A percentile compares a stretch with the other conserved stretches of the same genome.
phyloP scores from a whole-genome alignment of 1,140 invertebrate species.

The Camponotus floridanus region DNA sequence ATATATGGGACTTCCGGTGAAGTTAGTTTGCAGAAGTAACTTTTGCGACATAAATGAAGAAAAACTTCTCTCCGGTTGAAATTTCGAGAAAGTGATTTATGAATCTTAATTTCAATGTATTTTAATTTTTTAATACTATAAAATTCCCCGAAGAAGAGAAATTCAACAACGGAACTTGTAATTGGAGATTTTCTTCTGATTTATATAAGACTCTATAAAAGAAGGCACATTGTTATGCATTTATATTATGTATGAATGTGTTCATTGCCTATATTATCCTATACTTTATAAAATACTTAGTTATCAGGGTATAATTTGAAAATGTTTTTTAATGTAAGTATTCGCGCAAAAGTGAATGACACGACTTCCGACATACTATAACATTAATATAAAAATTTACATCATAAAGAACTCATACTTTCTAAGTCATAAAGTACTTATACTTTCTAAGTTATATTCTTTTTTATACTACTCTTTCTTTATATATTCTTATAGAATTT shows the following conservation, averaged over 20 bases:
- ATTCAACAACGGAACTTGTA: slow-evolving; percentile 25
- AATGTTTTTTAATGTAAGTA: slow-evolving; percentile 12
- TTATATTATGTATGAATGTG: slow-evolving; percentile 14
- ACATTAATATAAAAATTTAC: slow-evolving; percentile 32
- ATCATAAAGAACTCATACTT: background rate
- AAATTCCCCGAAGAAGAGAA: background rate
- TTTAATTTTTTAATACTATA: background rate
- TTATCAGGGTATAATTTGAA: slow-evolving; percentile 19
- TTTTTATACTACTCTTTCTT: background rate
- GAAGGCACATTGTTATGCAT: background rate
- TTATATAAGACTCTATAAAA: slow-evolving; percentile 42
- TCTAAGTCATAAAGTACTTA: background rate
- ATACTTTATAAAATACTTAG: slow-evolving; percentile 44
- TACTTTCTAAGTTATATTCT: background rate
- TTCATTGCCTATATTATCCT: slow-evolving; percentile 13
- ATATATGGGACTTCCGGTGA: background rate
- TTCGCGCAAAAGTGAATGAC: background rate
- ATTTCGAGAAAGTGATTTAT: slow-evolving; percentile 2
- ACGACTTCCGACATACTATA: background rate
- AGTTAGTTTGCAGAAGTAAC: background rate
- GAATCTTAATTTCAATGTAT: slow-evolving; percentile 1
- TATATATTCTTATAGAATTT: background rate
- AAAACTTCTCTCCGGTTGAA: background rate
- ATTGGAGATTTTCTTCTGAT: slow-evolving; percentile 28
- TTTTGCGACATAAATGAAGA: background rate